phyloP scores from a whole-genome alignment of 2,797 vertebrate species.

The Hephaestus fuliginosus region DNA sequence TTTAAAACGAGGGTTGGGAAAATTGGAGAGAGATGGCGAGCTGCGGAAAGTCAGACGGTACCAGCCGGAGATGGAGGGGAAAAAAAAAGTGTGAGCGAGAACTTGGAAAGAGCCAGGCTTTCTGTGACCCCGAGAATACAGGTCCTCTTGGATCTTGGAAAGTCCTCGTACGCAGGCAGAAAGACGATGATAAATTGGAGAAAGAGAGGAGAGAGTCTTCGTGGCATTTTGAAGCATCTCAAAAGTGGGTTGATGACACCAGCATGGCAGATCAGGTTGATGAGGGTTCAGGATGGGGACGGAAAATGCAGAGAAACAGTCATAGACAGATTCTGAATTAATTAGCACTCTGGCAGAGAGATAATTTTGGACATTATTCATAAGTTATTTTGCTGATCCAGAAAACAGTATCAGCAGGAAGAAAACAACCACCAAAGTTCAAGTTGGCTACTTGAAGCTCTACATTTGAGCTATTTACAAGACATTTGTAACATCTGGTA shows the following conservation, averaged over 20 bases:
- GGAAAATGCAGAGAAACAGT: neutral
- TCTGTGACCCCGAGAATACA: constrained; percentile 19
- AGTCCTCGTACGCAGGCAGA: neutral
- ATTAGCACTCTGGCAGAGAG: neutral
- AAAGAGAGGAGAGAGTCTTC: neutral
- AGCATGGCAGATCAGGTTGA: constrained; percentile 8
- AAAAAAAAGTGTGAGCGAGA: neutral
- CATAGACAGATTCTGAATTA: neutral
- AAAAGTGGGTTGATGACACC: neutral
- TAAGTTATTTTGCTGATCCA: neutral
- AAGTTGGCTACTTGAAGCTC: neutral
- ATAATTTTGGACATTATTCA: neutral
- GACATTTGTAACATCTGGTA: neutral
- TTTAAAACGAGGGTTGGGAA: neutral
- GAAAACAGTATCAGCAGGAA: neutral
- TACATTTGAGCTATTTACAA: neutral
- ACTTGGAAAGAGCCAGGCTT: constrained; percentile 2
- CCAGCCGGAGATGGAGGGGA: neutral
- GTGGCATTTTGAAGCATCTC: constrained; percentile 5
- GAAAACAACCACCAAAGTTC: neutral
- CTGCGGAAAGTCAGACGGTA: constrained; percentile 13
- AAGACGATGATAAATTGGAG: neutral
- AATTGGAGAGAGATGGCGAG: constrained; percentile 6
- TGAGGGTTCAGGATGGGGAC: neutral
- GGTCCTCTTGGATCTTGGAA: neutral